Base-by-base conservation (phyloP, 2,888 invertebrate species). In the Catocala sponsa region DNA sequence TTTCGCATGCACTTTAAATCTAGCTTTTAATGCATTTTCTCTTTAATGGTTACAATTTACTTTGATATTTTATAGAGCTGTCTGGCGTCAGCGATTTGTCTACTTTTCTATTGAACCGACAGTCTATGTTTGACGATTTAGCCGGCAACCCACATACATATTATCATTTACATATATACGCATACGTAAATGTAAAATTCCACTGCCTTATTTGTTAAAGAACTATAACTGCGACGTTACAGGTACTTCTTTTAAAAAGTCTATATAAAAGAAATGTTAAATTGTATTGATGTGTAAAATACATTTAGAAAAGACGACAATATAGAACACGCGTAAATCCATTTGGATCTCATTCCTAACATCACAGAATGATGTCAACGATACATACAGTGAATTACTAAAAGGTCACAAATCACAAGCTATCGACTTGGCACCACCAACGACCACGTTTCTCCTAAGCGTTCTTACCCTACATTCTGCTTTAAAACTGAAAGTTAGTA, bases 1-100 rank as follows among this genome's bases (percentile, higher is more conserved):
- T 68, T 46, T 72, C 51, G 65, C 62, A 60, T 72, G 72, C 69
- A 59, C 9, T 60, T 55, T 55, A 42, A 51, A 54, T 12, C 51
- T 43, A 41, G 4, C 33, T 54, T 54, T 59, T 54, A 43, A 44
- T 54, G 43, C 48, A 52, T 49, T 55, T 53, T 44, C 46, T 59
- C 47, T 59, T 33, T 53, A 53, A n/a, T 59, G 46, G 12, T 15
- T 57, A 51, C 10, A 48, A 9, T 13, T 52, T 63, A 33, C 38
- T 38, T 41, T 42, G n/a, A 32, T 59, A 54, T 60, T 59, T 59
- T 52, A 58, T 61, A 55, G 15, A 44, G 38, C 6, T 53, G 25
- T 13, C 48, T 49, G 35, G 48, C 44, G 12, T 11, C 43, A 53
- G 4, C 11, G 41, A 38, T 13, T 10, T 11, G n/a, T 33, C 33